Base-by-base conservation (phyloP, 2,797 vertebrate genomes). In the Natrix natrix region DNA sequence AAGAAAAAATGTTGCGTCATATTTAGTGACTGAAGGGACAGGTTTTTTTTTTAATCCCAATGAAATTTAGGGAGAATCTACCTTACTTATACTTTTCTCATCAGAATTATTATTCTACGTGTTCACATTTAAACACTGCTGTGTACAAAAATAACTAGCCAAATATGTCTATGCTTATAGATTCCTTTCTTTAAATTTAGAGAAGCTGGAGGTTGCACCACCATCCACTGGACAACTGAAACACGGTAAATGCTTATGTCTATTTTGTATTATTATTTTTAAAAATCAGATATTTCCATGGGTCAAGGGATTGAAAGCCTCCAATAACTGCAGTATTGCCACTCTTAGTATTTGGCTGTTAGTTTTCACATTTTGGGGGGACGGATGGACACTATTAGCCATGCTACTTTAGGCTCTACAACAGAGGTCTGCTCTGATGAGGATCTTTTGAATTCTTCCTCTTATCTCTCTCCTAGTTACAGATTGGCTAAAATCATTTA, bases 221-320 rank as follows among this genome's bases (percentile, higher is more conserved):
- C 99, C 99, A 0, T 98, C 98, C 95, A 94, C 98, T 93, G 98
- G 97, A 96, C 98, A 99, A 97, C 97, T 99, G 96, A 98, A 98
- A 98, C 99, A 99, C 89, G 98, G 99, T 99, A 98, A 98, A 98
- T 92, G 96, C 93, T 94, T 66, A 90, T 90, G 28, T 90, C 8
- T 90, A 55, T 37, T 74, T 74, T 74, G 16, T 17, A 8, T 69
- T 43, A 14, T 14, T 66, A 1, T 32, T 32, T 69, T 10, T 32
- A 56, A 1, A 37, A 74, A 32, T 43, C 32, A 60, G 11, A 37
- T 14, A 43, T 37, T 43, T 48, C 20, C 17, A 24, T 88, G 87
- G 88, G 22, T 60, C 61, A 60, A 14, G 37, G 57, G 5, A 48
- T 24, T 37, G n/a, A 24, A 17, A 89, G 13, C 24, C 3, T 37